Evolutionary conservation across 2,888 invertebrate genomes (phyloP).

Genomic region (Anarsia innoxiella): DNA sequence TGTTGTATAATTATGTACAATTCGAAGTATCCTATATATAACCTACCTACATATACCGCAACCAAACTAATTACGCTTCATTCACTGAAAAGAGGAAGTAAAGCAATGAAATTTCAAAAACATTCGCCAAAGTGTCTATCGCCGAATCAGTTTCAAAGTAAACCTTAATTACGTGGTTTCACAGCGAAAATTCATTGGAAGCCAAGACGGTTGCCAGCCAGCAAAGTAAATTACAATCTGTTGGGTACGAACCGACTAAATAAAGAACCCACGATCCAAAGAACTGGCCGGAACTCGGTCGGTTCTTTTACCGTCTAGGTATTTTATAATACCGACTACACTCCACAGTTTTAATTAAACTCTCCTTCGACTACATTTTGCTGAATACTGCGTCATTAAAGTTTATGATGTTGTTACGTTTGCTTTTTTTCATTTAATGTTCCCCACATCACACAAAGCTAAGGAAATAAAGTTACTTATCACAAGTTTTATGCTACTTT

Average conservation of each 20-base stretch:
- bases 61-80: no score
- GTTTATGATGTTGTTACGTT: background rate
- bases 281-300: slow-evolving; percentile 27
- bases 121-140: slow-evolving; percentile 3
- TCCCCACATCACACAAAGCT: no score
- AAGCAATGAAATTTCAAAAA: slow-evolving; percentile 2
- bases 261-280: slow-evolving; percentile 26
- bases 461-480: no score
- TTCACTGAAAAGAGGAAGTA: background rate
- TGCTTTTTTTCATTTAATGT: no score
- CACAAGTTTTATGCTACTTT: no score
- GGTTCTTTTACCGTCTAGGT: slow-evolving; percentile 29
- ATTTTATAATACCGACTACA: slow-evolving; percentile 34
- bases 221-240: slow-evolving; percentile 31
- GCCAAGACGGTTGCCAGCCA: slow-evolving; percentile 22
- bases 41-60: no score
- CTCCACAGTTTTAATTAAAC: slow-evolving; percentile 56
- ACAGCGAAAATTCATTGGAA: slow-evolving; percentile 21
- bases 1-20: no score
- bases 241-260: slow-evolving; percentile 23
- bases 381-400: slow-evolving; percentile 7
- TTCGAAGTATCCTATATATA: no score
- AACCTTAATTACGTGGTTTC: slow-evolving; percentile 21
- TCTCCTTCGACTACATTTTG: slow-evolving; percentile 38
- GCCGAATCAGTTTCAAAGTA: slow-evolving; percentile 12